phyloP scores from a whole-genome alignment of 2,797 vertebrate species.

The Peromyscus aztecus region DNA sequence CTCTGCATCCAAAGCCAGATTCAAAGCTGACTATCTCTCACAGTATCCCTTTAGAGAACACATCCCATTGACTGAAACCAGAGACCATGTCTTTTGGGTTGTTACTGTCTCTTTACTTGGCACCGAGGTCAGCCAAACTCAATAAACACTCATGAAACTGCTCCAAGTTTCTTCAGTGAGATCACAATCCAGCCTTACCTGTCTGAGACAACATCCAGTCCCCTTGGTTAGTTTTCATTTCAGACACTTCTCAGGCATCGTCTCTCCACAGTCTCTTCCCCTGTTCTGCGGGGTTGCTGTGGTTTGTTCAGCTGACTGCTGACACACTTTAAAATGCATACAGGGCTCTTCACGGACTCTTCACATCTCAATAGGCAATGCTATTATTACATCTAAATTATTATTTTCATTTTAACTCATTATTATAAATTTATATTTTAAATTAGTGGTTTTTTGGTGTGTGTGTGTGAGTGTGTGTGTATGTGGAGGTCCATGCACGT shows the following conservation, averaged over 20 bases:
- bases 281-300: not conserved
- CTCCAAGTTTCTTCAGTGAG: not conserved
- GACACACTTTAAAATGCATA: not conserved
- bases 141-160: not conserved
- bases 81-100: not conserved
- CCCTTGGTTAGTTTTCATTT: not conserved
- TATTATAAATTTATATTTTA: constrained; percentile 15
- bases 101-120: not conserved
- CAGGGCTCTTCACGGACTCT: not conserved
- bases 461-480: not conserved
- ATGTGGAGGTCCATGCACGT: not conserved
- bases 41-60: not conserved
- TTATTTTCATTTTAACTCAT: not conserved
- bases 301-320: not conserved
- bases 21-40: not conserved
- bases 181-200: not conserved
- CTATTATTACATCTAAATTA: not conserved
- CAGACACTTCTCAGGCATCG: not conserved
- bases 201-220: not conserved
- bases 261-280: not conserved
- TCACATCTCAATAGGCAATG: not conserved
- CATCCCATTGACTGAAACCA: not conserved
- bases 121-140: not conserved
- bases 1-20: not conserved
- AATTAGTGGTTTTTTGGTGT: not conserved